Evolutionary conservation across 2,113 vertebrate species (phyloP).

Genomic region (Diadophis punctatus): DNA sequence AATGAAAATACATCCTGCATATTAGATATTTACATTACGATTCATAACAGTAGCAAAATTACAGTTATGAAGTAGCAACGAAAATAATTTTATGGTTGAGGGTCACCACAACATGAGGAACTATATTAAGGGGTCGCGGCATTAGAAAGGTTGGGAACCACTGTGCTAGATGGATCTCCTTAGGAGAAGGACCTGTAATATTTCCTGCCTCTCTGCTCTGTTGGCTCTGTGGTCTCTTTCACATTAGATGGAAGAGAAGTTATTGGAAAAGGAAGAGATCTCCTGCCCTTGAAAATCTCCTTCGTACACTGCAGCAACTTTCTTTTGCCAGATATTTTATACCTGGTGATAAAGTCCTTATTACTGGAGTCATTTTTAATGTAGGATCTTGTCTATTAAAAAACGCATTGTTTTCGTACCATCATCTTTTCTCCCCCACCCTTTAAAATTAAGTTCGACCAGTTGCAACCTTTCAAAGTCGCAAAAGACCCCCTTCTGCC

Average conservation of each 20-base stretch:
- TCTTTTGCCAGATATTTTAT: neutral
- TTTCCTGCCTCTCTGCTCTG: neutral
- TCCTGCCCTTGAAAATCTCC: neutral
- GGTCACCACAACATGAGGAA: too few relatives aligned
- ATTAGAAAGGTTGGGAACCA: too few relatives aligned
- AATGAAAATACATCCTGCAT: too few relatives aligned
- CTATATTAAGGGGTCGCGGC: too few relatives aligned
- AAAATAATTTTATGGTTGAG: too few relatives aligned
- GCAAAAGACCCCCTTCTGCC: constrained; percentile 43
- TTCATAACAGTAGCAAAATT: too few relatives aligned
- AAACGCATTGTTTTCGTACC: neutral
- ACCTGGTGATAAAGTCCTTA: neutral
- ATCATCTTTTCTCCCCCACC: neutral
- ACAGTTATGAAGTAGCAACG: too few relatives aligned
- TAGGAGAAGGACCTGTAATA: neutral
- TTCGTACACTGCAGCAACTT: neutral
- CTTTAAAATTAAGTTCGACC: neutral
- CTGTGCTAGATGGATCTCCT: too few relatives aligned
- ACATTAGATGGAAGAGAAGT: neutral
- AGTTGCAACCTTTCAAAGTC: constrained; percentile 45
- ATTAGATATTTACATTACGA: too few relatives aligned
- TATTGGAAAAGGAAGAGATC: neutral
- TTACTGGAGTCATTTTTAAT: neutral
- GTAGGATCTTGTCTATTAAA: neutral
- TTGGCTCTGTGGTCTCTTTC: neutral